phyloP scores from a whole-genome alignment of 2,888 invertebrate species.

The Prostheceraeus crozeri region DNA sequence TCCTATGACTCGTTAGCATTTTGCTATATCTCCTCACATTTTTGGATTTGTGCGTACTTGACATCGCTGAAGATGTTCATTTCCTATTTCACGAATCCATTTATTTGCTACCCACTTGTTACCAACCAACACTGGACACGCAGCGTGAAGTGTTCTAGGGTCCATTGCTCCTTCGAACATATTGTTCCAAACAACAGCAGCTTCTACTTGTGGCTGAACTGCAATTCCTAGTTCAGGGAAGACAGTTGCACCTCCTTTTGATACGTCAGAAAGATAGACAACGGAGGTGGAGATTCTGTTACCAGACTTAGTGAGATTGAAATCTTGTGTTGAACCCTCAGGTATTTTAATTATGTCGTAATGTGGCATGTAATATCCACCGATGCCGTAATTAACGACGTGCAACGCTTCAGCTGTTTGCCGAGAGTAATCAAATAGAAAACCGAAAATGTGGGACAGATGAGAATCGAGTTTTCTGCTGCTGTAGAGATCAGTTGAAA shows the following conservation, averaged over 20 bases:
- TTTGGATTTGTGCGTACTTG: too few relatives aligned
- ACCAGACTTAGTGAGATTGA: not conserved
- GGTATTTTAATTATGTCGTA: too few relatives aligned
- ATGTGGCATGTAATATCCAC: conserved; percentile 1
- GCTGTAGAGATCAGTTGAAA: too few relatives aligned
- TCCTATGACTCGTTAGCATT: too few relatives aligned
- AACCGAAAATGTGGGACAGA: too few relatives aligned
- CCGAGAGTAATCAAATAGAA: too few relatives aligned
- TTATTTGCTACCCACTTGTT: conserved; percentile 22
- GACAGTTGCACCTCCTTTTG: not conserved
- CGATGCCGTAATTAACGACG: conserved; percentile 5
- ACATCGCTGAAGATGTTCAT: conserved; percentile 12
- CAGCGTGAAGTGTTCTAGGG: not conserved
- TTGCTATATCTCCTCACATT: too few relatives aligned
- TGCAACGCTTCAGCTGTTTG: too few relatives aligned
- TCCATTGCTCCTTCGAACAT: not conserved
- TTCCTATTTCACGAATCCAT: conserved; percentile 8
- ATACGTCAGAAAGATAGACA: not conserved
- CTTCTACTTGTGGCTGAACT: not conserved
- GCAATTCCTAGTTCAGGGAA: not conserved
- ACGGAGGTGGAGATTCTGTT: not conserved
- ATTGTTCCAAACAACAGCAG: conserved; percentile 12
- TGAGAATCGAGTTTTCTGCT: too few relatives aligned
- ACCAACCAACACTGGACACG: conserved; percentile 1
- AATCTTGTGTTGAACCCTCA: too few relatives aligned